Evolutionary conservation across 2,888 invertebrate species (phyloP), one percentile per base, ranked within the genome.

Genomic region (Serrognathus titanus): DNA sequence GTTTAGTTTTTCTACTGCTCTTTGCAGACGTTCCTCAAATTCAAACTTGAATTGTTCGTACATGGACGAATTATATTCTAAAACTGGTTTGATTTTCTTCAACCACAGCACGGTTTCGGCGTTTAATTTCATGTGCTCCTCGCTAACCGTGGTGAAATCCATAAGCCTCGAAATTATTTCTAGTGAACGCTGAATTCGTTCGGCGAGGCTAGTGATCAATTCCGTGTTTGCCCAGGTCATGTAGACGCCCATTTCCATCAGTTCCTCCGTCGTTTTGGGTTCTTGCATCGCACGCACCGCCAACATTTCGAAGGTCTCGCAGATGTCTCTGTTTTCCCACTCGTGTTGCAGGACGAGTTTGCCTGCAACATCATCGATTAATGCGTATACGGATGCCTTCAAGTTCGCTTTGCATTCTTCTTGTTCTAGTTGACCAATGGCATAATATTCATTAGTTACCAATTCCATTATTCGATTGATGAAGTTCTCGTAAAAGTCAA

Each of bases 91-190:
- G 49, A 96, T 93, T 38, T 87, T 82, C 59, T 83, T 83, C 1
- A 94, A 78, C 94, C 95, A 95, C 64, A 88, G 87, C 0, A 96
- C 86, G 0, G 93, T 92, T 43, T 79, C 82, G n/a, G 89, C 85
- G 71, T 94, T 94, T 2, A 92, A 80, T 49, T 85, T 83, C 41
- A 94, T 85, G 69, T 95, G 94, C 46, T 89, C 87, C 20, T 82
- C 79, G 4, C 84, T 81, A 65, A 96, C 81, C 51, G 86, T 83
- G 5, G 90, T 89, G 74, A 91, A 84, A 69, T 92, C 92, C 63
- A 94, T 83, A 6, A 96, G 79, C 63, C 83, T 82, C 1, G 86
- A 84, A 66, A 88, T 83, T 65, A 86, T 83, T 63, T 81, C 79
- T 10, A 92, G 76, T 67, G 88, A 86, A 16, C 80, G 77, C 55